These are phyloP conservation scores for Neolamprologus fasciatus DNA, from an alignment of 2,113 vertebrate genomes.

Conservation along the genomic window DNA sequence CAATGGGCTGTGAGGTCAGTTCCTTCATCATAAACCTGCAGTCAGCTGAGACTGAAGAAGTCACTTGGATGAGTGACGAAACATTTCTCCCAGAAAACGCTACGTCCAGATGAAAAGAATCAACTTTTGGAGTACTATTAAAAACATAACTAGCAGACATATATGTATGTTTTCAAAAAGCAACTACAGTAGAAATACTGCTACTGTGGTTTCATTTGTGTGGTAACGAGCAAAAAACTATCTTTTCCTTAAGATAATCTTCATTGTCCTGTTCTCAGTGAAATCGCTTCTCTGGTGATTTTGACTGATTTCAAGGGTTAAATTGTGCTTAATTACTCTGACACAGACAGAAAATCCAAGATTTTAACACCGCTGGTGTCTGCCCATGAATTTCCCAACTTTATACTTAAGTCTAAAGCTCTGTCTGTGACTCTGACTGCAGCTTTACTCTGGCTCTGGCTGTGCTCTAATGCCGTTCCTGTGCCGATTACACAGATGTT, in stretches of 20 bases:
- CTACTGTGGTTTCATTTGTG: neutral
- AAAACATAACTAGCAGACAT: neutral
- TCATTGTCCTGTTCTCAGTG: neutral
- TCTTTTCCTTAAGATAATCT: neutral
- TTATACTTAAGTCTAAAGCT: slow-evolving; percentile 1
- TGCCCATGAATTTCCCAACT: neutral
- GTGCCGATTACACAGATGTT: slow-evolving; percentile 55
- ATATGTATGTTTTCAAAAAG: fast-evolving
- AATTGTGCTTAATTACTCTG: neutral
- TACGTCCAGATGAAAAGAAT: no score
- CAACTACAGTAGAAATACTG: neutral
- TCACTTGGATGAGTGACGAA: no score
- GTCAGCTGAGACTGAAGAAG: no score
- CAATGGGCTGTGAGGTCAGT: no score
- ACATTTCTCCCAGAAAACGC: no score
- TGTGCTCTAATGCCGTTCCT: neutral
- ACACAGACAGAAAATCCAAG: neutral
- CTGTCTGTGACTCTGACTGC: neutral
- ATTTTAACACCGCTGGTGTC: neutral
- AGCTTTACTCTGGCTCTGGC: neutral
- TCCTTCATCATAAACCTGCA: no score
- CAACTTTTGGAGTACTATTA: neutral
- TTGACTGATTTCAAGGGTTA: neutral
- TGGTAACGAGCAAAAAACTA: fast-evolving
- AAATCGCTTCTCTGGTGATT: neutral